A percentile compares a stretch with the other conserved stretches of the same genome.
Evolutionary conservation across 2,797 vertebrate species (phyloP).

Genomic region (Phaenicophaeus curvirostris): DNA sequence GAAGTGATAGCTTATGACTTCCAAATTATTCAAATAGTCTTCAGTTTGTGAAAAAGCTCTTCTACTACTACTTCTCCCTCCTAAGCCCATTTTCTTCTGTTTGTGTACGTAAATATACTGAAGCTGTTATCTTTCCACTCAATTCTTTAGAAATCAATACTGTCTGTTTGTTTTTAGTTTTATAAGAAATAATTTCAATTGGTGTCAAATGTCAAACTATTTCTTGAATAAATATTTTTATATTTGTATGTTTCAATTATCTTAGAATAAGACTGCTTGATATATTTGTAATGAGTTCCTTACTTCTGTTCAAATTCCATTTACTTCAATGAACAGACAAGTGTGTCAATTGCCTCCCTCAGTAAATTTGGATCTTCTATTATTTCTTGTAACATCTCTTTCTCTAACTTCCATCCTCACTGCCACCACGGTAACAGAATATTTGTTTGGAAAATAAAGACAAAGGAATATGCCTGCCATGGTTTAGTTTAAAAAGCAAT

Average conservation of each 20-base stretch:
- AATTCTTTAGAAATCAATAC: not conserved
- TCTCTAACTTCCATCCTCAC: not conserved
- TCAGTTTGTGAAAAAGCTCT: not conserved
- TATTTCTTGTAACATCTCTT: not conserved
- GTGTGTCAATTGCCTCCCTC: not conserved
- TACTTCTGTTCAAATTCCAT: not conserved
- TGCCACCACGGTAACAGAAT: not conserved
- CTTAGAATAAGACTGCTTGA: not conserved
- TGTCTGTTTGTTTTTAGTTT: not conserved
- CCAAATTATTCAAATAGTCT: not conserved
- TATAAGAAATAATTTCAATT: not conserved
- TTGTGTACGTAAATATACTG: not conserved
- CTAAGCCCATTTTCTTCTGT: not conserved
- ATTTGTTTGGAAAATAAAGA: not conserved
- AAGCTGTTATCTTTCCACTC: not conserved
- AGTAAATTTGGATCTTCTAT: not conserved
- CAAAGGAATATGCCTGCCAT: not conserved
- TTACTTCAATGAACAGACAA: not conserved
- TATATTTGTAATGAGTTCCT: not conserved
- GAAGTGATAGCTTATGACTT: not conserved
- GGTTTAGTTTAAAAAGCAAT: conserved; percentile 42
- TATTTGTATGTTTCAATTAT: not conserved
- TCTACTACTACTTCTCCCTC: not conserved
- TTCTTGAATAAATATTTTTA: not conserved
- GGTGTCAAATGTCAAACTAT: not conserved